Conservation (phyloP, 2,113 vertebrate species). For the Himantopus leucocephalus region DNA sequence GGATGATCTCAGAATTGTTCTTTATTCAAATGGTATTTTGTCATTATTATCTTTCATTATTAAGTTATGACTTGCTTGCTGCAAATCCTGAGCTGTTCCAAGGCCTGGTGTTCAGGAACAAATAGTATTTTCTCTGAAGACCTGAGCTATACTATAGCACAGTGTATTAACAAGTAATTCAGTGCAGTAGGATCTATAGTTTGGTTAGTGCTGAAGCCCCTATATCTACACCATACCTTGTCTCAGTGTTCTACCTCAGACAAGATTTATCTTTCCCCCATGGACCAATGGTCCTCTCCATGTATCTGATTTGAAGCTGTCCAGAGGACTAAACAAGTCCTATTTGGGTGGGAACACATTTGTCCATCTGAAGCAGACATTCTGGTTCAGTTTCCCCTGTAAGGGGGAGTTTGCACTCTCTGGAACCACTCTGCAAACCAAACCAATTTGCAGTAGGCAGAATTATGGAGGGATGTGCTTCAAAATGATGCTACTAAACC, state of each 20-base stretch:
- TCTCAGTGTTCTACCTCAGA: background rate
- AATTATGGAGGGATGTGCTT: background rate
- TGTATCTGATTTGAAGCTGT: background rate
- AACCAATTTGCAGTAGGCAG: background rate
- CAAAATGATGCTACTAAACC: background rate
- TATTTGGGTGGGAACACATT: background rate
- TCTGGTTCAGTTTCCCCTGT: background rate
- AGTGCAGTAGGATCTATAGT: background rate
- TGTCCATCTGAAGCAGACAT: background rate
- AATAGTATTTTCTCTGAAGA: background rate
- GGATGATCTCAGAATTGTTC: background rate
- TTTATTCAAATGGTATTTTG: background rate
- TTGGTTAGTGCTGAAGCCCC: background rate
- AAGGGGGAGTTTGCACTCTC: background rate
- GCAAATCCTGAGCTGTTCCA: background rate
- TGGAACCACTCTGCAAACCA: background rate
- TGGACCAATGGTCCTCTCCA: background rate
- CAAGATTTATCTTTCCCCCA: background rate
- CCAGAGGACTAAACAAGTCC: background rate
- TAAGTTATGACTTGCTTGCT: background rate
- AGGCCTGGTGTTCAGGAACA: background rate
- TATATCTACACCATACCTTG: accelerated
- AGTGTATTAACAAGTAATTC: background rate
- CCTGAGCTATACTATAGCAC: background rate
- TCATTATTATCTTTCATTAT: background rate